Conservation (phyloP, 2,113 vertebrate genomes). For the Progne subis region DNA sequence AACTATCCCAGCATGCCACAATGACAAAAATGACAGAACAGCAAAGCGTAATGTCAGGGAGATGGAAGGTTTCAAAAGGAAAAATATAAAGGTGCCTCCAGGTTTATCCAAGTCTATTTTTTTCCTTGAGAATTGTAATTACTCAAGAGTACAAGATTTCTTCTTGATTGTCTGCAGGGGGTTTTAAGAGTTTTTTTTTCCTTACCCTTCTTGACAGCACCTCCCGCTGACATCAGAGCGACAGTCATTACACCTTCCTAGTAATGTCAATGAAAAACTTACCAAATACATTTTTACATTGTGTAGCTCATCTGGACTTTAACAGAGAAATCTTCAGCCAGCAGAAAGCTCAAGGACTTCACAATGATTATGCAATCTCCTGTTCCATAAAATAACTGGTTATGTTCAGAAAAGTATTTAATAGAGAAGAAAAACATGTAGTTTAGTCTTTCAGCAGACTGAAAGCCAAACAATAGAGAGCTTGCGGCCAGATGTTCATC, state of each 20-base stretch:
- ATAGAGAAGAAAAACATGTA: background rate
- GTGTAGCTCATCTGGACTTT: conserved; percentile 33
- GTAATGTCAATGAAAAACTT: conserved; percentile 57
- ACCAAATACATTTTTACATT: conserved; percentile 18
- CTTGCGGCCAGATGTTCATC: background rate
- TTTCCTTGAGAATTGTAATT: conserved; percentile 51
- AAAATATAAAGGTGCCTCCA: conserved; percentile 37
- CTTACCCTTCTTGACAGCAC: conserved; percentile 40
- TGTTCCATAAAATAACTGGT: conserved; percentile 9
- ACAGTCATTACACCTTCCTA: conserved; percentile 49
- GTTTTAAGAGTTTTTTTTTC: background rate
- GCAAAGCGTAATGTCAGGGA: background rate
- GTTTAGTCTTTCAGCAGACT: background rate
- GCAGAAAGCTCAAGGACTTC: conserved; percentile 6
- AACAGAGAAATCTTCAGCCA: conserved; percentile 28
- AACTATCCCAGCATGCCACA: background rate
- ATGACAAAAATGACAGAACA: conserved; percentile 36
- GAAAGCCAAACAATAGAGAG: background rate
- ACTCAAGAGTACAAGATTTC: conserved; percentile 21
- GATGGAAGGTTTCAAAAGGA: conserved; percentile 46
- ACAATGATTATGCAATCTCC: conserved; percentile 1
- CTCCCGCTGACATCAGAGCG: conserved; percentile 55
- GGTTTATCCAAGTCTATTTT: conserved; percentile 35
- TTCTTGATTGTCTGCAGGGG: conserved; percentile 29
- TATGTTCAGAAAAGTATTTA: conserved; percentile 1